Percentiles rank a stretch among this genome's conserved stretches.
phyloP scores from a whole-genome alignment of 2,888 invertebrate species.

The Hanleya hanleyi region DNA sequence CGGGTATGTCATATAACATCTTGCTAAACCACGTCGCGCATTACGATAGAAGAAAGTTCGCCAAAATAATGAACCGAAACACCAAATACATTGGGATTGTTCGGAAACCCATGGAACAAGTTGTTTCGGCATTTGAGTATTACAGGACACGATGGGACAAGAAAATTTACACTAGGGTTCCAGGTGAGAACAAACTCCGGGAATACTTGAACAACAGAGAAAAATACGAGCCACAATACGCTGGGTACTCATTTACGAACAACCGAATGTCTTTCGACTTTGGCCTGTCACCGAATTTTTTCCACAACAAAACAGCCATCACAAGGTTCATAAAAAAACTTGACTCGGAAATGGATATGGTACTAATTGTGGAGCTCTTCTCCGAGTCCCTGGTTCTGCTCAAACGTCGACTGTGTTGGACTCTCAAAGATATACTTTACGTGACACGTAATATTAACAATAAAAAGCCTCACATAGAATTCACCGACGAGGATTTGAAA shows the following conservation, averaged over 20 bases:
- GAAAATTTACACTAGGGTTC: neutral
- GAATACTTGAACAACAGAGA: neutral
- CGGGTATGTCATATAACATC: neutral
- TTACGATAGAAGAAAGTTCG: neutral
- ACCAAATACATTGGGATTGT: neutral
- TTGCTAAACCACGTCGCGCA: neutral
- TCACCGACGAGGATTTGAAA: neutral
- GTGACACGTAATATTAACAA: neutral
- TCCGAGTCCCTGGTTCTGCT: slow-evolving; percentile 7
- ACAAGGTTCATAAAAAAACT: neutral
- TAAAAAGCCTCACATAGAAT: neutral
- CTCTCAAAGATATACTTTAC: neutral
- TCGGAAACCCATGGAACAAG: neutral
- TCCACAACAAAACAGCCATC: neutral
- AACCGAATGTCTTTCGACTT: slow-evolving; percentile 5
- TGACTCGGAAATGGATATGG: slow-evolving; percentile 7
- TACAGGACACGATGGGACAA: neutral
- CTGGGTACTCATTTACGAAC: neutral
- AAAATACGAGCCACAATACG: neutral
- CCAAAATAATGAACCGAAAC: neutral
- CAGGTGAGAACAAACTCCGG: neutral
- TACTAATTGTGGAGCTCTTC: slow-evolving; percentile 1
- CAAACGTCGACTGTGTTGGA: slow-evolving; percentile 2
- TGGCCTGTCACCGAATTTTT: neutral
- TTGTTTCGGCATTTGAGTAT: neutral